These are phyloP conservation scores for Actinia equina DNA, from an alignment of 64 coral and sea anemone genomes.

Conservation along the genomic window DNA sequence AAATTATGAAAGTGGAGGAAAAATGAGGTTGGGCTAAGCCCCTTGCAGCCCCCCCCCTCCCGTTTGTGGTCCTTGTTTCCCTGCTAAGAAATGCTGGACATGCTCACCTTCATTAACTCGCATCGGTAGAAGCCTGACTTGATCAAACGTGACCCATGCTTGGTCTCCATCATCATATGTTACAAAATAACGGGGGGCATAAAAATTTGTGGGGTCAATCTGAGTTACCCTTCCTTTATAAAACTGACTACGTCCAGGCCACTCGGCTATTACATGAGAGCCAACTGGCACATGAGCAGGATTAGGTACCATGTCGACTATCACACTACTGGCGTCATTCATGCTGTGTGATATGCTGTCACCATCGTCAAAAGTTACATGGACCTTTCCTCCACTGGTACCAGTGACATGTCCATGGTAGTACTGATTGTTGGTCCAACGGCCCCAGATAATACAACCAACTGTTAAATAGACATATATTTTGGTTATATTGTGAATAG, in stretches of 20 bases:
- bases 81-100: neutral
- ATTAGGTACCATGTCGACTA: neutral
- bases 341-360: constrained; percentile 13
- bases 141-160: constrained; percentile 36
- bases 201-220: constrained; percentile 33
- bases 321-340: constrained; percentile 12
- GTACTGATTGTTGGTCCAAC: constrained; percentile 40
- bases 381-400: neutral
- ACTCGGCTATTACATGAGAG: constrained; percentile 32
- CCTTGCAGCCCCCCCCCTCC: no score
- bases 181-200: constrained; percentile 46
- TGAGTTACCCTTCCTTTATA: constrained; percentile 52
- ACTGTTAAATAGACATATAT: no score
- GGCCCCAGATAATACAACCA: neutral
- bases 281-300: constrained; percentile 45
- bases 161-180: constrained; percentile 69
- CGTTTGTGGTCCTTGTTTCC: no score
- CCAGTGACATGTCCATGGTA: constrained; percentile 16
- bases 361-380: constrained; percentile 44
- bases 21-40: no score
- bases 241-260: constrained; percentile 27
- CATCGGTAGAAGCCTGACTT: constrained; percentile 48
- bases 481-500: no score
- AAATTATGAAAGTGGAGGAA: no score
- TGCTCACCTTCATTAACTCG: constrained; percentile 43